Conservation (phyloP, 2,113 vertebrate species). For the Callaeas wilsoni region DNA sequence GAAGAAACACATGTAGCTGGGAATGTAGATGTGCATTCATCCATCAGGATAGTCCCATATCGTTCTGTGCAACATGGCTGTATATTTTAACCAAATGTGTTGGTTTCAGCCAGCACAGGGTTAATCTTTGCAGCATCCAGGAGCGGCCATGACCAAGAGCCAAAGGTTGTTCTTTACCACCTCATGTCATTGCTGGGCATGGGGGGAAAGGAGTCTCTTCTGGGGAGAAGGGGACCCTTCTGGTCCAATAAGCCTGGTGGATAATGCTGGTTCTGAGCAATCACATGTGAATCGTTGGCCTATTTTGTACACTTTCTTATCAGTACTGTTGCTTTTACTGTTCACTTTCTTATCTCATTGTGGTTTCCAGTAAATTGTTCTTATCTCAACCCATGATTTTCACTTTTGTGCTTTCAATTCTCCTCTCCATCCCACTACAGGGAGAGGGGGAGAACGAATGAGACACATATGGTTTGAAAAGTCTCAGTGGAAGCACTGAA, state of each 20-base stretch:
- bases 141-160: neutral
- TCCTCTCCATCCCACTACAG: fast-evolving
- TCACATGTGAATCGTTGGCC: neutral
- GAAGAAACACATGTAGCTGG: neutral
- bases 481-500: neutral
- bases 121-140: neutral
- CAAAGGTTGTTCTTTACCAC: neutral
- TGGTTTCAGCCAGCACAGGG: neutral
- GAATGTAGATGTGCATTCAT: neutral
- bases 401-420: neutral
- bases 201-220: neutral
- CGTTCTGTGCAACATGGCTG: neutral
- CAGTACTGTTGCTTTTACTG: neutral
- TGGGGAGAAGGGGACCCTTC: too few relatives aligned
- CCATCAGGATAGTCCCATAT: neutral
- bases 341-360: neutral
- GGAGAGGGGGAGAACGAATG: neutral
- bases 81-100: neutral
- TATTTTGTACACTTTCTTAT: neutral
- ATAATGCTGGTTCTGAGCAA: neutral
- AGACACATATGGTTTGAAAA: neutral
- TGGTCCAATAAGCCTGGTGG: neutral
- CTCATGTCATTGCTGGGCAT: neutral
- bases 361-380: neutral
- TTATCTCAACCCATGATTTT: neutral